Evolutionary conservation across 2,888 invertebrate species (phyloP).

Genomic region (Neoitamus cyanurus): DNA sequence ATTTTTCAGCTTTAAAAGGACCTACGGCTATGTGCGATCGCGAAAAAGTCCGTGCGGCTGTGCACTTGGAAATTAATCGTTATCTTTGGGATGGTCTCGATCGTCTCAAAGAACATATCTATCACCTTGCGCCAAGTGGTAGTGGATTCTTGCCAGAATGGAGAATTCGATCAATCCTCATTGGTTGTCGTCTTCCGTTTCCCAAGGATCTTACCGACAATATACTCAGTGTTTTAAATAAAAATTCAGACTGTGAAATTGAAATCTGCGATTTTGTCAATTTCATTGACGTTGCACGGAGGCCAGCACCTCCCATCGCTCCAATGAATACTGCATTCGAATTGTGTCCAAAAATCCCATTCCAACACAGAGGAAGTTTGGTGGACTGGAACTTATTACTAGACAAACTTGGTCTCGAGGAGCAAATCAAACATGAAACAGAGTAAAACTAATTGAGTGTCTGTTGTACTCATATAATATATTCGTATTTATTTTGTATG

Average conservation of each 20-base stretch:
- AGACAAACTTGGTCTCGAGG: slow-evolving; percentile 61
- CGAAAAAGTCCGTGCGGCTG: slow-evolving; percentile 71
- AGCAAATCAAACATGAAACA: slow-evolving; percentile 56
- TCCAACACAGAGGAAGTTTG: slow-evolving; percentile 62
- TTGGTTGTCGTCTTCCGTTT: slow-evolving; percentile 78
- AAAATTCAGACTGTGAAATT: slow-evolving; percentile 74
- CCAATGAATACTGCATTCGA: slow-evolving; percentile 65
- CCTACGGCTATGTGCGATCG: slow-evolving; percentile 65
- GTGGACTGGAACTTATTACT: slow-evolving; percentile 63
- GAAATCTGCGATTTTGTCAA: slow-evolving; percentile 76
- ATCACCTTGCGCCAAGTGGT: slow-evolving; percentile 70
- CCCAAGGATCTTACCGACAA: slow-evolving; percentile 75
- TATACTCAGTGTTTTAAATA: slow-evolving; percentile 71
- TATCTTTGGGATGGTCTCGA: slow-evolving; percentile 78
- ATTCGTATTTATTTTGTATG: background rate
- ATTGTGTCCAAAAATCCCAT: slow-evolving; percentile 63
- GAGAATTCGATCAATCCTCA: slow-evolving; percentile 74
- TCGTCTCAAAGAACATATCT: slow-evolving; percentile 71
- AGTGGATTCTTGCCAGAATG: slow-evolving; percentile 71
- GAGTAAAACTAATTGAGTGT: too few relatives aligned
- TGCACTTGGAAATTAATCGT: slow-evolving; percentile 78
- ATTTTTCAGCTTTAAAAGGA: slow-evolving; percentile 74
- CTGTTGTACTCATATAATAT: background rate
- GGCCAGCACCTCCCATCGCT: slow-evolving; percentile 61
- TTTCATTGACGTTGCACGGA: slow-evolving; percentile 76